Conservation (phyloP, 1,140 invertebrate genomes). For the Lasioglossum baleicum region DNA sequence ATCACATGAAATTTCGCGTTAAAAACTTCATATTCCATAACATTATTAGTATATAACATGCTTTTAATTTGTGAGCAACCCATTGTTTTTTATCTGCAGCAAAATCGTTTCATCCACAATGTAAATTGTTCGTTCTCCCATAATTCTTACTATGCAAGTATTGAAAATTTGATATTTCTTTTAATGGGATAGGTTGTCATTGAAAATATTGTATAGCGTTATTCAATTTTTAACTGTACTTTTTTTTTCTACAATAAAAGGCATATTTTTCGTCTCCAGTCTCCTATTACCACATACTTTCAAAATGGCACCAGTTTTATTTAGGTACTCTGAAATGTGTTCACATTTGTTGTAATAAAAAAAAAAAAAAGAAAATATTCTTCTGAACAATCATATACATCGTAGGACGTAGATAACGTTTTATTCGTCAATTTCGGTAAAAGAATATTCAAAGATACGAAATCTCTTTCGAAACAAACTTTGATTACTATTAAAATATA, state of each 20-base stretch:
- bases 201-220: neutral
- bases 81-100: slow-evolving; percentile 5
- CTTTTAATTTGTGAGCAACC: slow-evolving; percentile 58
- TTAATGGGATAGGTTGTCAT: neutral
- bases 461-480: slow-evolving; percentile 3
- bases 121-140: slow-evolving; percentile 6
- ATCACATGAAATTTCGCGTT: slow-evolving; percentile 70
- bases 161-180: slow-evolving; percentile 13
- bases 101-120: neutral
- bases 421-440: slow-evolving; percentile 16
- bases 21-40: slow-evolving; percentile 68
- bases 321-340: slow-evolving; percentile 8
- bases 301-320: slow-evolving; percentile 41
- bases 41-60: slow-evolving; percentile 55
- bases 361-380: neutral
- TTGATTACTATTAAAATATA: slow-evolving; percentile 43
- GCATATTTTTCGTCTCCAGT: slow-evolving; percentile 13
- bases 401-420: neutral
- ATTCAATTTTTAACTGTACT: neutral
- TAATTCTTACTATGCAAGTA: slow-evolving; percentile 34
- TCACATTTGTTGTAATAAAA: neutral
- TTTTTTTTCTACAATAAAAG: slow-evolving; percentile 10
- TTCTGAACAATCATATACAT: neutral
- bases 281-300: slow-evolving; percentile 11
- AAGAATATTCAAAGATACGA: slow-evolving; percentile 23